phyloP scores from a whole-genome alignment of 2,797 vertebrate species.

The Buphagus erythrorhynchus region DNA sequence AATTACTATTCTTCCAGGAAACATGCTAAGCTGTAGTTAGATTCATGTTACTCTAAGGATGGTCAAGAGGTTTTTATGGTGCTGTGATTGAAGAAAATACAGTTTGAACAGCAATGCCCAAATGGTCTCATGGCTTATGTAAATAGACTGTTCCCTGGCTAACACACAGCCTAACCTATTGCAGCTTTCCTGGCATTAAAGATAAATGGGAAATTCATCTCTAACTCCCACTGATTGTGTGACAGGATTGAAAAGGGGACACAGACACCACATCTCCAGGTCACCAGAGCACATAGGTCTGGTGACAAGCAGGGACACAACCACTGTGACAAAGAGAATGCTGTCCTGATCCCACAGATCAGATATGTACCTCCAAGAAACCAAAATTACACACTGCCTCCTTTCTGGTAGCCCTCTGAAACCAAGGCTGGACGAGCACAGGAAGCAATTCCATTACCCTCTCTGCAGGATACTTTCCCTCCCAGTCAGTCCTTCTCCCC shows the following conservation, averaged over 20 bases:
- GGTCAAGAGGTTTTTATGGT: conserved; percentile 17
- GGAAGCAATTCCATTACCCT: not conserved
- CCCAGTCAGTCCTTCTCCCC: not conserved
- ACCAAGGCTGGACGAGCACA: not conserved
- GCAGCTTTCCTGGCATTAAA: not conserved
- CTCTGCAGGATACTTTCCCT: not conserved
- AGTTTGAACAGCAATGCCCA: not conserved
- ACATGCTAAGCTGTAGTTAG: not conserved
- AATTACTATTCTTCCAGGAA: conserved; percentile 44
- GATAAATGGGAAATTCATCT: not conserved
- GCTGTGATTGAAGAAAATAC: not conserved
- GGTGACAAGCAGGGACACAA: not conserved
- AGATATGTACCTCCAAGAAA: not conserved
- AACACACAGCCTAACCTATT: not conserved
- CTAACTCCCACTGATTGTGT: not conserved
- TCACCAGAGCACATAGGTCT: not conserved
- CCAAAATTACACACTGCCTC: not conserved
- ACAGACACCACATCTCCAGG: not conserved
- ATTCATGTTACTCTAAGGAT: not conserved
- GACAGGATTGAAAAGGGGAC: not conserved
- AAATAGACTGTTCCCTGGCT: not conserved
- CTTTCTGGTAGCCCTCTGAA: not conserved
- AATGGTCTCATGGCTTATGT: not conserved
- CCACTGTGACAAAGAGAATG: not conserved
- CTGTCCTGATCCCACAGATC: not conserved